Percentiles rank a stretch among this genome's conserved stretches.
Conservation (phyloP, 1,140 invertebrate species). For the Dinoponera quadriceps region DNA sequence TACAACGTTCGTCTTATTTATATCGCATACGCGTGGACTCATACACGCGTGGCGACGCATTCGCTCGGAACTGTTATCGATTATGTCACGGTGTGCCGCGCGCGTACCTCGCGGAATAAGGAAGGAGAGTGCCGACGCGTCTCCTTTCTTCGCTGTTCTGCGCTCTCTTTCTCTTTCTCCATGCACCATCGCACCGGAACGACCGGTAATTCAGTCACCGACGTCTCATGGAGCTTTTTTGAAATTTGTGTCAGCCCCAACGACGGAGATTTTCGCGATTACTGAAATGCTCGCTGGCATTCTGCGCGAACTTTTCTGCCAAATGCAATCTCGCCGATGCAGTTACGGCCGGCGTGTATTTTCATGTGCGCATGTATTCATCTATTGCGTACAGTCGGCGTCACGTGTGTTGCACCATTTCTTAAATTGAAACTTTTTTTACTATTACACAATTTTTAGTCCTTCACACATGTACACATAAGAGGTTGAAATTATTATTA, state of each 20-base stretch:
- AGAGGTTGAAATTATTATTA: too few species aligned
- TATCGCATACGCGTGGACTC: constrained; percentile 18
- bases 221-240: constrained; percentile 25
- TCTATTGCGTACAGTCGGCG: too few species aligned
- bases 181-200: constrained; percentile 25
- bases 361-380: too few species aligned
- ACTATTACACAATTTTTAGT: too few species aligned
- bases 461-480: too few species aligned
- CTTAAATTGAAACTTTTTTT: too few species aligned
- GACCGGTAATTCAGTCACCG: constrained; percentile 24
- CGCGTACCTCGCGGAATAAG: constrained; percentile 58
- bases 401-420: too few species aligned
- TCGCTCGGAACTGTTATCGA: constrained; percentile 63
- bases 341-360: neutral
- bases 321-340: constrained; percentile 50
- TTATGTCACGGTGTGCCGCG: constrained; percentile 59
- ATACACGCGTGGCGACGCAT: neutral
- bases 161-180: constrained; percentile 26
- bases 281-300: constrained; percentile 65
- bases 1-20: neutral
- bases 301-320: constrained; percentile 69
- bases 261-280: constrained; percentile 58
- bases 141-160: constrained; percentile 22
- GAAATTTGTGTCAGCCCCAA: constrained; percentile 15
- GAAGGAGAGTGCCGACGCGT: constrained; percentile 21